A percentile compares a stretch with the other conserved stretches of the same genome.
Evolutionary conservation across 2,888 invertebrate genomes (phyloP).

Genomic region (Lordiphosa andalusiaca): DNA sequence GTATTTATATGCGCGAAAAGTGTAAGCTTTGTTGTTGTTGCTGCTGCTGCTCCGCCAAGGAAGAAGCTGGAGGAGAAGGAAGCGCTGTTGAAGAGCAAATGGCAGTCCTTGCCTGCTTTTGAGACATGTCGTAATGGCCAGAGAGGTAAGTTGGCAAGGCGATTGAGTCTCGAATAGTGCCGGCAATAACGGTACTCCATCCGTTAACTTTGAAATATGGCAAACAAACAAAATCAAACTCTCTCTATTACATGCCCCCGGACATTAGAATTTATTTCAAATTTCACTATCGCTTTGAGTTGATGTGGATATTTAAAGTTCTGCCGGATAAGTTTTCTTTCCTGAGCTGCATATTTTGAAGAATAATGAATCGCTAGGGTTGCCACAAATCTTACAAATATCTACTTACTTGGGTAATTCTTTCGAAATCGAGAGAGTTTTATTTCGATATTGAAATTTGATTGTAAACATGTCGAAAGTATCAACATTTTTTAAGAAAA

Average conservation of each 20-base stretch:
- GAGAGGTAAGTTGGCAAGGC: conserved; percentile 78
- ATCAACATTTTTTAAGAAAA: too few relatives aligned
- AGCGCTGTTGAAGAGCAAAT: conserved; percentile 71
- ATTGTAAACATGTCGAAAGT: too few relatives aligned
- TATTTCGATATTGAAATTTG: too few relatives aligned
- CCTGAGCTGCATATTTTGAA: too few relatives aligned
- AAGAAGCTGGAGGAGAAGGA: conserved; percentile 25
- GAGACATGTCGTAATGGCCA: conserved; percentile 82
- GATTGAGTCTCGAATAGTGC: conserved; percentile 21
- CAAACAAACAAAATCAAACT: not conserved
- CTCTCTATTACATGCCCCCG: not conserved
- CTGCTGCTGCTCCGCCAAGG: conserved; percentile 30
- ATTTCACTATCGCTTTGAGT: too few relatives aligned
- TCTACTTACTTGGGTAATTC: too few relatives aligned
- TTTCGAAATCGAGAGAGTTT: too few relatives aligned
- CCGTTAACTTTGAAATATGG: conserved; percentile 12
- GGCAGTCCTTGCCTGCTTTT: conserved; percentile 80
- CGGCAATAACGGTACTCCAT: conserved; percentile 33
- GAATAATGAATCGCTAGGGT: too few relatives aligned
- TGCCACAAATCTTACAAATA: too few relatives aligned
- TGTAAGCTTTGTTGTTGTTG: conserved; percentile 64
- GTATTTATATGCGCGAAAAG: conserved; percentile 69
- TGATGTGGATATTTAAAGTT: too few relatives aligned
- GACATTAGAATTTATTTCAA: too few relatives aligned
- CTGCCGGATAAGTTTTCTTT: too few relatives aligned